Evolutionary conservation across 1,140 invertebrate species (phyloP), one percentile per base, ranked within the genome.

Genomic region (Leptonema lineaticorne): DNA sequence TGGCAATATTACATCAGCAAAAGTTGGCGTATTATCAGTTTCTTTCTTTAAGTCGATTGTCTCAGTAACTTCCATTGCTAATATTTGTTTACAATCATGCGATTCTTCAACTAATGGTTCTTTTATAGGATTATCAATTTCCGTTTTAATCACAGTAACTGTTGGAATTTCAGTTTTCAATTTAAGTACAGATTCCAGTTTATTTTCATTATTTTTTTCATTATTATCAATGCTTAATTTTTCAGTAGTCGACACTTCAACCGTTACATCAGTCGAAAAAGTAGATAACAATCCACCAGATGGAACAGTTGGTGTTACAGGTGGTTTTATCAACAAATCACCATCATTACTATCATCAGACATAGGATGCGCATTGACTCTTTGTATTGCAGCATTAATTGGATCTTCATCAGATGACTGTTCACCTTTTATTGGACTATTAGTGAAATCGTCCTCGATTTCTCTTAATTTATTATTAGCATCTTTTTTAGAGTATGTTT

Each of bases 321-420:
- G 69, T 41, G 73, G 63, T 63, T 69, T 73, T 5, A 77, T 74
- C 18, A 77, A 63, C 7, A 78, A 67, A 29, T 74, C 75, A 65
- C 76, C 77, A 64, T 76, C 76, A 65, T 76, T 78, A 48, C 75
- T 75, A 57, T 81, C 79, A 69, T 82, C 81, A 24, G 78, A 78
- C 59, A 75, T 77, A 18, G 78, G 75, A 67, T 76, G 78, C 56
- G 75, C 75, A 41, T 80, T 81, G 14, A 77, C 78, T 41, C 79
- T 75, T 72, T 84, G 79, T 37, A 84, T 83, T 9, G 80, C 75
- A 16, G 80, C 78, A 75, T 82, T 79, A 33, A 85, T 83, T 1
- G 79, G 76, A 69, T 86, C 84, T 74, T 86, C 85, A 28, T 85
- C 85, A 20, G 83, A 83, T n/a, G 81, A 83, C 37, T 82, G 81